A percentile compares a stretch with the other conserved stretches of the same genome.
Evolutionary conservation across 2,888 invertebrate genomes (phyloP).

Genomic region (Eretmocerus hayati): DNA sequence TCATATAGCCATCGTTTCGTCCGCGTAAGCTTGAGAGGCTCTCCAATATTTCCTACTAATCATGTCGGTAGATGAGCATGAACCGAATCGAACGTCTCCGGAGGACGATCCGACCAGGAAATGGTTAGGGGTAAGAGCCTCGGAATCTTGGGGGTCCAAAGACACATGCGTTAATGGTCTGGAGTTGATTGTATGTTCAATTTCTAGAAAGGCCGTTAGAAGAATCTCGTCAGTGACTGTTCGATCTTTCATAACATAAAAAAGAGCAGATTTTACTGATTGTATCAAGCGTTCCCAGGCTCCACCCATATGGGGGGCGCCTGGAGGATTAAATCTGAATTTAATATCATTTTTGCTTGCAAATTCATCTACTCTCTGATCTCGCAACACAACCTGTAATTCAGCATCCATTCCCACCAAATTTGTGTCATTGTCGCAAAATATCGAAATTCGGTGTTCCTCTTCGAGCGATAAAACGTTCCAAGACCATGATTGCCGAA

Average conservation of each 20-base stretch:
- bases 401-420: conserved; percentile 19
- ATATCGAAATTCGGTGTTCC: conserved; percentile 13
- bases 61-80: too few relatives aligned
- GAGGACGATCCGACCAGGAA: too few relatives aligned
- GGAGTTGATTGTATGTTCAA: conserved; percentile 10
- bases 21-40: too few relatives aligned
- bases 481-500: background rate
- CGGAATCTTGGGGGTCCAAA: conserved; percentile 1
- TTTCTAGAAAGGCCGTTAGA: conserved; percentile 4
- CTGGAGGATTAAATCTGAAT: conserved; percentile 4
- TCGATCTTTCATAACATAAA: background rate
- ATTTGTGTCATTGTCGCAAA: conserved; percentile 18
- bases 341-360: background rate
- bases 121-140: conserved; percentile 10
- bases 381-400: conserved; percentile 5
- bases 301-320: conserved; percentile 4
- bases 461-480: conserved; percentile 19
- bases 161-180: conserved; percentile 6
- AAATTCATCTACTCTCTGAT: background rate
- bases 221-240: conserved; percentile 1
- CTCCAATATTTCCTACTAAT: too few relatives aligned
- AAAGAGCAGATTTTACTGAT: background rate
- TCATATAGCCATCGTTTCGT: too few relatives aligned
- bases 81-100: too few relatives aligned
- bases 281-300: background rate